These are phyloP conservation scores for Oreortyx pictus DNA, from an alignment of 2,797 vertebrate species.

Conservation along the genomic window DNA sequence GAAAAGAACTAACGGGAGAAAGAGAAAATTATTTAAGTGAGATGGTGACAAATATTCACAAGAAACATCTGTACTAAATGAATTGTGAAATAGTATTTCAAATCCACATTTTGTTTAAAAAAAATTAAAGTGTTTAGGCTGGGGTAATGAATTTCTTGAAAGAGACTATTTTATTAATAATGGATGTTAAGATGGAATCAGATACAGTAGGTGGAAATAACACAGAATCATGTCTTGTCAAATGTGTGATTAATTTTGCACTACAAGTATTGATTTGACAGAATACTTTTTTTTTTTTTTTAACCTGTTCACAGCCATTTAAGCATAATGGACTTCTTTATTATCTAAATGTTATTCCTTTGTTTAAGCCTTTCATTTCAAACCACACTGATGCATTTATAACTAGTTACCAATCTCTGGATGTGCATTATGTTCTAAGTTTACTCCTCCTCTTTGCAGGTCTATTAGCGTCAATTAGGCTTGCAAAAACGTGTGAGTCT, in stretches of 20 bases:
- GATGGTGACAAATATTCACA: neutral
- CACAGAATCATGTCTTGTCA: conserved; percentile 65
- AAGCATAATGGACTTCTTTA: conserved; percentile 54
- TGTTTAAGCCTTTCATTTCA: conserved; percentile 39
- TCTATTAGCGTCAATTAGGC: conserved; percentile 74
- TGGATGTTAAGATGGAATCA: conserved; percentile 40
- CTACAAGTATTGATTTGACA: conserved; percentile 62
- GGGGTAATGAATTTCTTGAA: conserved; percentile 56
- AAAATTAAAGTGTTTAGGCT: conserved; percentile 41
- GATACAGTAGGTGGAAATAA: conserved; percentile 60
- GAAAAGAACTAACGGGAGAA: neutral
- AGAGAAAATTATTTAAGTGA: neutral
- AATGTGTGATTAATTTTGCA: conserved; percentile 65
- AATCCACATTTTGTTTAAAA: neutral
- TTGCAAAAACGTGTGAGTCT: conserved; percentile 57
- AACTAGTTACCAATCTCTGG: conserved; percentile 55
- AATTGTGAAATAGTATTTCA: conserved; percentile 7
- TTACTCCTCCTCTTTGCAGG: conserved; percentile 64
- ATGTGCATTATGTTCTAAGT: conserved; percentile 61
- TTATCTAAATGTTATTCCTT: conserved; percentile 63
- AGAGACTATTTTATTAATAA: conserved; percentile 62
- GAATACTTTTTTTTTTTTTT: conserved; percentile 37
- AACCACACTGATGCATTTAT: conserved; percentile 65
- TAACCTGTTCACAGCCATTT: conserved; percentile 61
- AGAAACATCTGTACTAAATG: neutral